Base-by-base conservation (phyloP, 2,113 vertebrate genomes). In the Boulengeromyrus knoepffleri region DNA sequence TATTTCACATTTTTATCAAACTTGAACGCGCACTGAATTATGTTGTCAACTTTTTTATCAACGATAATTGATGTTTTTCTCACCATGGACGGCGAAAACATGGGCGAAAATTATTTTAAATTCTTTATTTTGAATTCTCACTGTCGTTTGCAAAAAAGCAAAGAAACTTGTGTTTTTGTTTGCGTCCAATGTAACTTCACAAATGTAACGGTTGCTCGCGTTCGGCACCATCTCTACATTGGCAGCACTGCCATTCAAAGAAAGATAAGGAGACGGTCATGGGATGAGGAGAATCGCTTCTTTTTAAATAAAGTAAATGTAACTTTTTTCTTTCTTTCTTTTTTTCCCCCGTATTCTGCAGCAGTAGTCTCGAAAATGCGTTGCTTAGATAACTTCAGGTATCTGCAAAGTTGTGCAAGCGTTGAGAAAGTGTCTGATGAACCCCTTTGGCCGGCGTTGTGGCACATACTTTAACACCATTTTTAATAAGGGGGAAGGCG, bases 131-230 rank as follows among this genome's bases (percentile, higher is more conserved):
- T 47, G 24, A 27, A n/a, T 62, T 58, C 3, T 36, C 80, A 56
- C 46, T 85, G 47, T 45, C 56, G 53, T 85, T 52, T 50, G 21
- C 52, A 15, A 70, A 70, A 53, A 83, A 80, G 17, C 49, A 85
- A 58, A 52, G 56, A 87, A 70, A 90, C 27, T 74, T 62, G 70
- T 53, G 24, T 86, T 50, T 87, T 87, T 90, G 86, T 90, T 88
- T 88, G 56, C 62, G 80, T 56, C 42, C 46, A 88, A 46, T 58
- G 80, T 53, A 88, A 88, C 85, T 88, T 47, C 90, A 90, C 36
- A 87, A 77, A 74, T 90, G 58, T 53, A 88, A 83, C 50, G 52
- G 58, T 70, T 88, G 45, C 49, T 45, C 86, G 77, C 62, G 77
- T 90, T 87, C 46, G 74, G 17, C 62, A 15, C 58, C 49, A 80